Evolutionary conservation across 2,113 vertebrate species (phyloP).

Genomic region (Perognathus longimembris): DNA sequence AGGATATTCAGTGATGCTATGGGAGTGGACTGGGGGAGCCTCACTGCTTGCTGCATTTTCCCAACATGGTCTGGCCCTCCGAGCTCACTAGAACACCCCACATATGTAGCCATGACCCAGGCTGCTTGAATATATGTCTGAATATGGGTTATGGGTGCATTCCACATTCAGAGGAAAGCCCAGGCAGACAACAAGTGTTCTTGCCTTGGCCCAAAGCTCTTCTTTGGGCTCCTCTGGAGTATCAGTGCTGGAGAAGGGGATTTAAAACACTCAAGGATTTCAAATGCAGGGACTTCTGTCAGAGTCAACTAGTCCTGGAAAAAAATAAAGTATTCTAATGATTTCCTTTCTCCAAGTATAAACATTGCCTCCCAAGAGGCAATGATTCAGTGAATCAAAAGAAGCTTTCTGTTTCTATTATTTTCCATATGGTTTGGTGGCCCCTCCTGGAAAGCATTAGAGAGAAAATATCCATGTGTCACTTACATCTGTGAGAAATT

Average conservation of each 20-base stretch:
- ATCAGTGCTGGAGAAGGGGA: neutral
- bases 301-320: constrained; percentile 7
- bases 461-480: constrained; percentile 63
- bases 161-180: neutral
- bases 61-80: neutral
- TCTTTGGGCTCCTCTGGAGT: neutral
- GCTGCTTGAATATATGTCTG: neutral
- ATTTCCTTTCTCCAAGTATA: constrained; percentile 55
- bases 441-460: constrained; percentile 60
- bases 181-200: neutral
- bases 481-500: constrained; percentile 74
- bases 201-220: neutral
- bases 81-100: neutral
- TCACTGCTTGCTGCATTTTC: neutral
- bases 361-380: constrained; percentile 30
- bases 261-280: neutral
- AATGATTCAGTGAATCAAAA: constrained; percentile 34
- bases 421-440: constrained; percentile 63
- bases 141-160: neutral
- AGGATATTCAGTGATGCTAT: neutral
- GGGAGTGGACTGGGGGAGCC: neutral
- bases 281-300: neutral
- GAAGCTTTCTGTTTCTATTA: constrained; percentile 58
- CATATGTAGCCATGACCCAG: neutral
- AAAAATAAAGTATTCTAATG: constrained; percentile 54